Evolutionary conservation across 2,797 vertebrate genomes (phyloP).

Genomic region (Euthynnus affinis): DNA sequence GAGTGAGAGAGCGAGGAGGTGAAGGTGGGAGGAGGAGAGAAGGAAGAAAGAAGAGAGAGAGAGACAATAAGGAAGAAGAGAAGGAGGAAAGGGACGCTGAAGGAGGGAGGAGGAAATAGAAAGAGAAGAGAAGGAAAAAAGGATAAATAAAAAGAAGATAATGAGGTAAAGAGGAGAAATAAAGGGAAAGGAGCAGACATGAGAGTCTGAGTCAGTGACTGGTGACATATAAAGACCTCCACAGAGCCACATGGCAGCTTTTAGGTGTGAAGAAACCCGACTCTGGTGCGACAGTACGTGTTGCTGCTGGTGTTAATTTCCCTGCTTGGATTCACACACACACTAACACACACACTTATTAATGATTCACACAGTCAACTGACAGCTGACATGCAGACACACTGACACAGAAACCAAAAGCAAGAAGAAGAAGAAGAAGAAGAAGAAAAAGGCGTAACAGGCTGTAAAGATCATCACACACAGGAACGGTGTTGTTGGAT

Average conservation of each 20-base stretch:
- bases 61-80: not conserved
- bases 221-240: constrained; percentile 15
- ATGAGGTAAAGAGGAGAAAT: not conserved
- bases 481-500: too few relatives aligned
- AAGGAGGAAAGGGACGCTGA: too few relatives aligned
- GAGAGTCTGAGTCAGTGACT: not conserved
- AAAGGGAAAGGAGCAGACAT: not conserved
- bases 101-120: not conserved
- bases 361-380: constrained; percentile 44
- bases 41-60: too few relatives aligned
- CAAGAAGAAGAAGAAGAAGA: not conserved
- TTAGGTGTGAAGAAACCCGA: constrained; percentile 1
- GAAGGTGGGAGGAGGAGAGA: too few relatives aligned
- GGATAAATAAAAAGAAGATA: too few relatives aligned
- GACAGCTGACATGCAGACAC: constrained; percentile 30
- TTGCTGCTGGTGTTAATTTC: constrained; percentile 27
- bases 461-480: not conserved
- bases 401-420: constrained; percentile 4
- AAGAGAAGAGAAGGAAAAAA: not conserved
- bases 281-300: constrained; percentile 4
- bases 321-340: constrained; percentile 37
- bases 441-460: not conserved
- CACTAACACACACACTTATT: constrained; percentile 29
- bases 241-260: constrained; percentile 7
- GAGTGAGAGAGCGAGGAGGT: not conserved